phyloP scores from a whole-genome alignment of 2,113 vertebrate genomes.

The Ciconia boyciana region DNA sequence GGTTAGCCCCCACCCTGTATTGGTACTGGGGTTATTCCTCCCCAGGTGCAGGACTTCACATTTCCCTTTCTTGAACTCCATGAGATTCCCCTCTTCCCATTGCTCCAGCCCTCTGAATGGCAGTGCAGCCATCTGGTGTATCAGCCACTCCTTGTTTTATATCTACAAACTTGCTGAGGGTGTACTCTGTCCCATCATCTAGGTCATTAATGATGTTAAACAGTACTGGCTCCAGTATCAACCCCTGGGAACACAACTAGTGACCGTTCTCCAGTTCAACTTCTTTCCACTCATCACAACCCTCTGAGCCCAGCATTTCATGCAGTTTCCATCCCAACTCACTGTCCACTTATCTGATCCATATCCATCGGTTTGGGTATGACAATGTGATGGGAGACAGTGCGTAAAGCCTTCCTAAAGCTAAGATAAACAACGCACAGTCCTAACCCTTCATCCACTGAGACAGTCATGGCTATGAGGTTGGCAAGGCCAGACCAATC shows the following conservation, averaged over 20 bases:
- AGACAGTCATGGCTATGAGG: background rate
- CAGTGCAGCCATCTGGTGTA: background rate
- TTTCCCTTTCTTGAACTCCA: background rate
- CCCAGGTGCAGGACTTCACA: background rate
- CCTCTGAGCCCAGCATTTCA: background rate
- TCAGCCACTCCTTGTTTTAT: background rate
- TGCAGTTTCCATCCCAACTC: background rate
- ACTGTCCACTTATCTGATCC: background rate
- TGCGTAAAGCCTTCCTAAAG: background rate
- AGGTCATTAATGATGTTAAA: background rate
- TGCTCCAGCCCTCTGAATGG: background rate
- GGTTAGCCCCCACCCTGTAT: background rate
- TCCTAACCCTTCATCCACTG: background rate
- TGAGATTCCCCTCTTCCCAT: background rate
- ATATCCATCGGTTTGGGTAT: background rate
- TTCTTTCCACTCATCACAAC: background rate
- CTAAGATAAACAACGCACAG: background rate
- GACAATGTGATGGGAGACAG: background rate
- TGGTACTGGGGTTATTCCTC: background rate
- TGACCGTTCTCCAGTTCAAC: background rate
- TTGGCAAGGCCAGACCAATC: background rate
- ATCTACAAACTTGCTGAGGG: background rate
- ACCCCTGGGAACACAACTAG: background rate
- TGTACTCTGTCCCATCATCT: background rate
- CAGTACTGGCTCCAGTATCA: background rate